Conservation (phyloP, 1,140 invertebrate genomes). For the Dolichoris vasculosae region DNA sequence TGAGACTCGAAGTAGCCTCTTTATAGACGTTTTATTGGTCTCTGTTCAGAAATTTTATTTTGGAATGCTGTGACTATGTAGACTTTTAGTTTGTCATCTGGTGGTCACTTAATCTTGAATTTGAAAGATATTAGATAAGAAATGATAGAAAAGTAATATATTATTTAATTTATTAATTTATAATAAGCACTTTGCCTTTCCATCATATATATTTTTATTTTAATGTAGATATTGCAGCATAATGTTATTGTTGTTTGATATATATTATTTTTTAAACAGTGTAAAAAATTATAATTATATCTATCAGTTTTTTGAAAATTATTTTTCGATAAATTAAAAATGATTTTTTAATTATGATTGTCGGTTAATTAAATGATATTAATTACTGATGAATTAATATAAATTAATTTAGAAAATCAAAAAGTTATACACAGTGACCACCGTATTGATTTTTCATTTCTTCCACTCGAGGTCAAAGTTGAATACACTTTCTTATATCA, state of each 20-base stretch:
- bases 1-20: slow-evolving; percentile 73
- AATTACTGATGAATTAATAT: neutral
- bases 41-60: slow-evolving; percentile 38
- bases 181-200: no score
- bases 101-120: slow-evolving; percentile 8
- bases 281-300: no score
- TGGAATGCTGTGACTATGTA: slow-evolving; percentile 46
- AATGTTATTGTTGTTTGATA: no score
- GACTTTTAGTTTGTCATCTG: slow-evolving; percentile 30
- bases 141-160: neutral
- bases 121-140: neutral
- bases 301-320: no score
- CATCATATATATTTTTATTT: neutral
- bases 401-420: neutral
- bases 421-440: slow-evolving; percentile 8
- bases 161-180: neutral
- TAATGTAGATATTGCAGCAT: neutral
- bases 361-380: no score
- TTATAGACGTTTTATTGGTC: slow-evolving; percentile 63
- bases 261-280: no score
- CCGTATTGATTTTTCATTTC: neutral
- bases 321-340: no score
- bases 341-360: no score
- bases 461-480: neutral
- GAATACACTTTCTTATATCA: neutral